Base-by-base conservation (phyloP, 35 echinoderm and acorn worm genomes). In the Strongylocentrotus purpuratus region DNA sequence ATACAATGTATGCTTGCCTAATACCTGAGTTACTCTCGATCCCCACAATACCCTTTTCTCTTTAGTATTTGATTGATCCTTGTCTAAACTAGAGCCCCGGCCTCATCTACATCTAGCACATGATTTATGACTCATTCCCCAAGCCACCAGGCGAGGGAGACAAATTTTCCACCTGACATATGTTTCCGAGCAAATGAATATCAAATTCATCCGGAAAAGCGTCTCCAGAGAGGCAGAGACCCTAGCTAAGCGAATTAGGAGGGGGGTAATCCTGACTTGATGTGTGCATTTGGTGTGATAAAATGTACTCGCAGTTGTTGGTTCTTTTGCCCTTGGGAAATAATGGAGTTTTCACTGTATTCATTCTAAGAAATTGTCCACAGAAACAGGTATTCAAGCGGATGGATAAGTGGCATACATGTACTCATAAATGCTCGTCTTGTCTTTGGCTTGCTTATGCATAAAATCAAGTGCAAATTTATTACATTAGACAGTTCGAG, bases 151-250 rank as follows among this genome's bases (percentile, higher is more conserved):
- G 65, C 65, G 22, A 78, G 65, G 65, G 65, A 78, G 65, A 78
- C 65, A 78, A 78, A 78, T 78, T 78, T 78, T 78, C 65, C 65
- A 78, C 65, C 65, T 78, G 65, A 78, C 65, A 78, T 78, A 78
- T 78, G 65, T 78, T 78, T 78, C 65, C 65, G 0, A n/a, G 65
- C 65, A 78, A 78, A 78, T 78, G 65, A 78, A 78, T 78, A 78
- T 78, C 22, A 28, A 78, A 78, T 78, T 78, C 65, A 28, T 78
- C 65, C 65, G 18, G 18, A 8, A 78, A 78, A 22, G 20, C 20
- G 65, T 78, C 65, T 78, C 20, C 65, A 28, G 18, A 78, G 65
- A 25, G 35, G 35, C 0, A 3, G 35, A 41, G 35, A 41, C 35
- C 65, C 65, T 18, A 22, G 65, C 20, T 22, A 78, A n/a, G 28